Evolutionary conservation across 1,140 invertebrate species (phyloP).

Genomic region (Eulimnadia texana): DNA sequence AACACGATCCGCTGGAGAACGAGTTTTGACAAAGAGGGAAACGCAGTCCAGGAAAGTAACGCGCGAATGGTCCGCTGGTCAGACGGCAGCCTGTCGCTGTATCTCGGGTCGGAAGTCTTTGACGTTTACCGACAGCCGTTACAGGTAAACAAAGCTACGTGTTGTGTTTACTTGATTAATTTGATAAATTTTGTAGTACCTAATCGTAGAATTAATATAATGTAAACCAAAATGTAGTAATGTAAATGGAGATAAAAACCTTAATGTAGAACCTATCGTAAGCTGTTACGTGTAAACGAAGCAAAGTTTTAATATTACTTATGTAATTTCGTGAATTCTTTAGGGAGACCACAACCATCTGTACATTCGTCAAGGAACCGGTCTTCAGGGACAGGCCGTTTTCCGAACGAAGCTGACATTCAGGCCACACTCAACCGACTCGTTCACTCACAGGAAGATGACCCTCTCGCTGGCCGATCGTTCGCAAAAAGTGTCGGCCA

Average conservation of each 20-base stretch:
- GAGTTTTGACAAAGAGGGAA: constrained; percentile 64
- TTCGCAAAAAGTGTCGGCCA: constrained; percentile 89
- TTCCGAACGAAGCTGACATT: constrained; percentile 94
- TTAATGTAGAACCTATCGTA: too few relatives aligned
- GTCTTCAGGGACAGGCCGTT: constrained; percentile 91
- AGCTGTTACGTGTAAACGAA: background rate
- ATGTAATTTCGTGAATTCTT: constrained; percentile 21
- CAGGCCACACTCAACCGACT: constrained; percentile 93
- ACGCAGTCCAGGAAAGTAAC: constrained; percentile 81
- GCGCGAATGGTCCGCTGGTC: constrained; percentile 92
- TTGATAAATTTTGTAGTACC: constrained; percentile 1
- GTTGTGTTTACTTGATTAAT: constrained; percentile 6
- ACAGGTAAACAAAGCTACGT: constrained; percentile 46
- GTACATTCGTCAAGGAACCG: constrained; percentile 92
- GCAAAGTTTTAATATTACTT: background rate
- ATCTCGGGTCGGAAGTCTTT: constrained; percentile 93
- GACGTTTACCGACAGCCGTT: constrained; percentile 89
- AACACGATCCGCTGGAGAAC: constrained; percentile 96
- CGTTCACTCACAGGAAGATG: constrained; percentile 97
- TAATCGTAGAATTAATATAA: background rate
- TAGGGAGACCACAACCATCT: constrained; percentile 87
- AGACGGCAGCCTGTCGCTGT: constrained; percentile 93
- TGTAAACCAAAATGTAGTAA: background rate
- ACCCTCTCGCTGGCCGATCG: constrained; percentile 92
- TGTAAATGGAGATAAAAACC: background rate